Evolutionary conservation across 2,888 invertebrate genomes (phyloP).

Genomic region (Camponotus fellah): DNA sequence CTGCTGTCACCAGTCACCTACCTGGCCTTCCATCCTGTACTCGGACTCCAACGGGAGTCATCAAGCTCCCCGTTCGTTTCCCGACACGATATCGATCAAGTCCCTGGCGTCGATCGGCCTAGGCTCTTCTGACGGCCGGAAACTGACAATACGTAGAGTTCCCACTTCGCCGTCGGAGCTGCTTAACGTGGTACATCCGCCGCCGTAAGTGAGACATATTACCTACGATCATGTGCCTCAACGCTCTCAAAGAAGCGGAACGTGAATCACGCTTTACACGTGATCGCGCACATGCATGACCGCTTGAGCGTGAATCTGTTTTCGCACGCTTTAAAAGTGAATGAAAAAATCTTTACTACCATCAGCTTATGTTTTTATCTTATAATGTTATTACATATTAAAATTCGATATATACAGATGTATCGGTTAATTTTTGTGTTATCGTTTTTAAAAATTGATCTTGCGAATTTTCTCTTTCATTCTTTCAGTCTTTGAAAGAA

Average conservation of each 20-base stretch:
- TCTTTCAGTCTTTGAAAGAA: not conserved
- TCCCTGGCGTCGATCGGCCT: slow-evolving; percentile 95
- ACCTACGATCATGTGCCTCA: slow-evolving; percentile 53
- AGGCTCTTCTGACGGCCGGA: slow-evolving; percentile 95
- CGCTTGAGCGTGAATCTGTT: slow-evolving; percentile 3
- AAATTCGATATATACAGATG: not conserved
- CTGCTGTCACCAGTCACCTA: slow-evolving; percentile 69
- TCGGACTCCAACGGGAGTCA: slow-evolving; percentile 88
- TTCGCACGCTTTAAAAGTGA: not conserved
- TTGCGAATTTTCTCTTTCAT: not conserved
- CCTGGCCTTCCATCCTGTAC: slow-evolving; percentile 87
- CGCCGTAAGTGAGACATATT: slow-evolving; percentile 89
- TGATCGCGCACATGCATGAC: slow-evolving; percentile 5
- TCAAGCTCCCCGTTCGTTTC: slow-evolving; percentile 74
- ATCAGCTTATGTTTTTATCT: not conserved
- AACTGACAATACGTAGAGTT: slow-evolving; percentile 93
- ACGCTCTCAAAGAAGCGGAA: slow-evolving; percentile 33
- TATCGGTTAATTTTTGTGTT: not conserved
- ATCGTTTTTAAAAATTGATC: not conserved
- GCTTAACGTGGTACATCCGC: slow-evolving; percentile 94
- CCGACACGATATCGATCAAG: slow-evolving; percentile 91
- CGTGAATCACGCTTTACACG: slow-evolving; percentile 28
- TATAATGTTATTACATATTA: not conserved
- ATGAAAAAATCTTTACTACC: not conserved
- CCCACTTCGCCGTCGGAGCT: slow-evolving; percentile 95